Percentiles rank a stretch among this genome's conserved stretches.
phyloP scores from a whole-genome alignment of 2,888 invertebrate genomes.

The Drymonia ruficornis region DNA sequence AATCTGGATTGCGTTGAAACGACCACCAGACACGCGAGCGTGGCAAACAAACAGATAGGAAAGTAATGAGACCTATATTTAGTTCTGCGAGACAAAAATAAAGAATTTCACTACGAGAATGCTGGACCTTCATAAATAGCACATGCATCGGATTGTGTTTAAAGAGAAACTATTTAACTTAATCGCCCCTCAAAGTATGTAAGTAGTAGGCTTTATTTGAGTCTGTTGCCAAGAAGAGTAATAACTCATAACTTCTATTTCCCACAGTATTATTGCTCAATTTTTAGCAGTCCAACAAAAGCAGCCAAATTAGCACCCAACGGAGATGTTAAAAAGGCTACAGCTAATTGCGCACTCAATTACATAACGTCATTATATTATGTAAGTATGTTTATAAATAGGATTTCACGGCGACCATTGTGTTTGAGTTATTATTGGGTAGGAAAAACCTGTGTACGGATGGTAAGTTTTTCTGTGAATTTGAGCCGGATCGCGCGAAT shows the following conservation, averaged over 20 bases:
- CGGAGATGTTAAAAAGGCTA: background rate
- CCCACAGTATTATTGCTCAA: background rate
- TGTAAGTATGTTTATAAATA: slow-evolving; percentile 1
- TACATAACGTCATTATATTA: slow-evolving; percentile 4
- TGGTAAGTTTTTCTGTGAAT: background rate
- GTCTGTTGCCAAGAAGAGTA: background rate
- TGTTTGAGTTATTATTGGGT: background rate
- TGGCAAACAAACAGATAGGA: slow-evolving; percentile 4
- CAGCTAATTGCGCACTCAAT: background rate
- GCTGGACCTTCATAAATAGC: too few species aligned
- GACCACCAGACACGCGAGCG: background rate
- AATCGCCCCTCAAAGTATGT: too few species aligned
- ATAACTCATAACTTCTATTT: too few species aligned
- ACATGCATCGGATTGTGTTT: too few species aligned
- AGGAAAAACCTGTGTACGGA: background rate
- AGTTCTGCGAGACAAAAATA: background rate
- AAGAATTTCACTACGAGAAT: background rate
- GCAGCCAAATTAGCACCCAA: slow-evolving; percentile 2
- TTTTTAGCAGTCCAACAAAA: background rate
- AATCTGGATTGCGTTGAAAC: background rate
- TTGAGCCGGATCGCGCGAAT: too few species aligned
- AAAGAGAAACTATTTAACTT: too few species aligned
- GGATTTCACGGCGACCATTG: background rate
- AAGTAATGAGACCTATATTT: background rate
- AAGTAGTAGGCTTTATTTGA: background rate